Percentiles rank a stretch among this genome's conserved stretches.
Evolutionary conservation across 2,888 invertebrate species (phyloP).

Genomic region (Patella depressa): DNA sequence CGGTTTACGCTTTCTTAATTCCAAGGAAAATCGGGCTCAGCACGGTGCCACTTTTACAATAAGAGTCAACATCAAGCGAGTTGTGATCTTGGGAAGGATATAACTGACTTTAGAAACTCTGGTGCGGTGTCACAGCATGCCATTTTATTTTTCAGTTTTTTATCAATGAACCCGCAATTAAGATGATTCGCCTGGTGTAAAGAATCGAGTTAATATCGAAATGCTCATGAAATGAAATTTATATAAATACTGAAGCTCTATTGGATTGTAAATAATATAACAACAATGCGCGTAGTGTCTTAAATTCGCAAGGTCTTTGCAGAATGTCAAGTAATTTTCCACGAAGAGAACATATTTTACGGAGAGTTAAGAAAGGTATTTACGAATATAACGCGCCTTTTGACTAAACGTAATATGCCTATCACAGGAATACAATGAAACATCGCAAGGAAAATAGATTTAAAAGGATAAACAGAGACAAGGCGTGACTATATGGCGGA

Average conservation of each 20-base stretch:
- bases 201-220: background rate
- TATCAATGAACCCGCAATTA: background rate
- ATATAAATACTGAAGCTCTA: constrained; percentile 9
- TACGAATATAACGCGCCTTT: constrained; percentile 28
- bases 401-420: constrained; percentile 14
- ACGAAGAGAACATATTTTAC: constrained; percentile 32
- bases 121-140: background rate
- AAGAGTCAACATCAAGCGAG: background rate
- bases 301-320: constrained; percentile 16
- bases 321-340: constrained; percentile 34
- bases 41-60: background rate
- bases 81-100: background rate
- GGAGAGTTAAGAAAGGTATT: constrained; percentile 32
- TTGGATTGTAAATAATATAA: constrained; percentile 25
- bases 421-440: background rate
- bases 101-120: background rate
- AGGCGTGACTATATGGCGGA: background rate
- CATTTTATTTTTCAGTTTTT: background rate
- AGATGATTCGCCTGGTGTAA: constrained; percentile 1
- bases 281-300: constrained; percentile 30
- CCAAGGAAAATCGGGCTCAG: background rate
- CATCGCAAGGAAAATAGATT: background rate
- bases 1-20: constrained; percentile 8
- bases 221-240: constrained; percentile 10
- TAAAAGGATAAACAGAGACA: background rate